These are phyloP conservation scores for Toxostoma redivivum DNA, from an alignment of 2,113 vertebrate genomes.

Conservation along the genomic window DNA sequence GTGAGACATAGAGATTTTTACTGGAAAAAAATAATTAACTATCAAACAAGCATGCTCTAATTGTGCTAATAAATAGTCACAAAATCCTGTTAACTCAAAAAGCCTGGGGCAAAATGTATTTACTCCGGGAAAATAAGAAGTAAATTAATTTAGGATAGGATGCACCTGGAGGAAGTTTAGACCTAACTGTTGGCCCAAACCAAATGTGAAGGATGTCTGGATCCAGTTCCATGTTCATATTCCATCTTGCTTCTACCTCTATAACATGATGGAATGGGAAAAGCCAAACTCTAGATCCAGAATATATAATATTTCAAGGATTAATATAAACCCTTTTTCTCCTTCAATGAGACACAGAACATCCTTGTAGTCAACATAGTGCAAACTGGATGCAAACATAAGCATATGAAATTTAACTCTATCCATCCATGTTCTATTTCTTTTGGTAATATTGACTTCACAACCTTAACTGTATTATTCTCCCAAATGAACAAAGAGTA, in stretches of 20 bases:
- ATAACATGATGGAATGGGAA: background rate
- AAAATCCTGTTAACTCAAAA: conserved; percentile 13
- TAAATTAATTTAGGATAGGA: conserved; percentile 55
- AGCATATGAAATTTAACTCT: background rate
- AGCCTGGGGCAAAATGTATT: background rate
- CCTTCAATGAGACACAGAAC: background rate
- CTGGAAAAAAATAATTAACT: conserved; percentile 6
- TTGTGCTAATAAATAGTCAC: conserved; percentile 33
- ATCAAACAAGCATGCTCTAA: conserved; percentile 12
- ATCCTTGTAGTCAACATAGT: background rate
- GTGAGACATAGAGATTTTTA: background rate
- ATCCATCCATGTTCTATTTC: background rate
- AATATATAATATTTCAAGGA: background rate
- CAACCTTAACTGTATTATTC: background rate
- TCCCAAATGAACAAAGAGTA: background rate
- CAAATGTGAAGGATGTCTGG: conserved; percentile 11
- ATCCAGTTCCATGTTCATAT: conserved; percentile 17
- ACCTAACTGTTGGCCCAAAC: background rate
- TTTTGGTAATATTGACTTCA: background rate
- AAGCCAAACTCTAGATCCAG: background rate
- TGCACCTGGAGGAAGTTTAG: conserved; percentile 62
- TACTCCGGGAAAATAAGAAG: conserved; percentile 43
- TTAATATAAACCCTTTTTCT: background rate
- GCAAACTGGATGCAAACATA: background rate
- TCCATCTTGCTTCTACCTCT: background rate